Conservation (phyloP, 2,113 vertebrate genomes). For the Athene noctua region DNA sequence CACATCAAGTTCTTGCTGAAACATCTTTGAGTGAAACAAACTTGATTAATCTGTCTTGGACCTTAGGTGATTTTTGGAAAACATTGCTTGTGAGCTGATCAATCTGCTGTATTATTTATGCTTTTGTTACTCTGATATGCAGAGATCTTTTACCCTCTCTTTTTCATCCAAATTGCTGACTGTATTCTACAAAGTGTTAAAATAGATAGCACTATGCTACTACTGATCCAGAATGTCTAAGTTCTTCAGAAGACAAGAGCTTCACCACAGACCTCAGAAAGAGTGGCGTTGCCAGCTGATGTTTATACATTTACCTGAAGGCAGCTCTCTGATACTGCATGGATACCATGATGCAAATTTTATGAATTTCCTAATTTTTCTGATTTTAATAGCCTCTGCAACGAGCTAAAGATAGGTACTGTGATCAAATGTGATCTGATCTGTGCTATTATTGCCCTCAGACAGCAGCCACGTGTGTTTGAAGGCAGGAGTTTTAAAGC, state of each 20-base stretch:
- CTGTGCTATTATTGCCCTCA: background rate
- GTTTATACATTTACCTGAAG: background rate
- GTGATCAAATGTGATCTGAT: background rate
- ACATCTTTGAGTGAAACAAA: background rate
- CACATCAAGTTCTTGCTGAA: background rate
- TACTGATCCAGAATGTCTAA: background rate
- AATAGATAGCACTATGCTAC: background rate
- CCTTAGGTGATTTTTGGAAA: background rate
- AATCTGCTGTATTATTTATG: background rate
- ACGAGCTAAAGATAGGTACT: background rate
- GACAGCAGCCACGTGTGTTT: background rate
- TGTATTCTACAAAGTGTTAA: background rate
- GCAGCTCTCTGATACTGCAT: background rate
- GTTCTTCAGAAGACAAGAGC: background rate
- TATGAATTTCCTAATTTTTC: background rate
- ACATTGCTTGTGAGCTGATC: background rate
- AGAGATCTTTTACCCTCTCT: background rate
- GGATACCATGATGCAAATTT: background rate
- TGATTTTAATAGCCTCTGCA: background rate
- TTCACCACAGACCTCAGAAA: background rate
- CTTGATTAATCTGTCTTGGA: background rate
- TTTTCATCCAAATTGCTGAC: background rate
- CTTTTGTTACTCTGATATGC: background rate
- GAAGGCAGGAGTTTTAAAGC: background rate
- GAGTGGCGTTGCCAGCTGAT: background rate